phyloP scores from a whole-genome alignment of 2,888 invertebrate species.

The Cryptosula pallasiana region DNA sequence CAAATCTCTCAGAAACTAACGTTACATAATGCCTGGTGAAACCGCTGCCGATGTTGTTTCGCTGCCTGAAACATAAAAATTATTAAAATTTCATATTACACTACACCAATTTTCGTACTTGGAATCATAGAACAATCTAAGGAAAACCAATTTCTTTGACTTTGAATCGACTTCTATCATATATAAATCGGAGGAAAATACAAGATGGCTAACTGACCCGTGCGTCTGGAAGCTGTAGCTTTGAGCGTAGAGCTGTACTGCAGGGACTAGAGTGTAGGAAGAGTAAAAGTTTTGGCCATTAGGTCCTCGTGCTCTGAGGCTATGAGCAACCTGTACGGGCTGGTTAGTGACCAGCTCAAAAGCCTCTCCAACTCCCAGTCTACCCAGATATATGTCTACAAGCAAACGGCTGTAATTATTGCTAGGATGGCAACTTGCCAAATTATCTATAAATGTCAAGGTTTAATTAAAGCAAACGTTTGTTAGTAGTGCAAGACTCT shows the following conservation, averaged over 20 bases:
- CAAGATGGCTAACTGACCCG: not conserved
- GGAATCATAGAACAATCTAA: too few species aligned
- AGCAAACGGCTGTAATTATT: too few species aligned
- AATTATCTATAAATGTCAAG: too few species aligned
- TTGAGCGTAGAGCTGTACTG: not conserved
- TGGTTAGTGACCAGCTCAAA: not conserved
- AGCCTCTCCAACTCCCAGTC: not conserved
- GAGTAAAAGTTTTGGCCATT: conserved; percentile 16
- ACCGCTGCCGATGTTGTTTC: not conserved
- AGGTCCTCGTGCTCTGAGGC: not conserved
- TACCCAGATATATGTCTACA: not conserved
- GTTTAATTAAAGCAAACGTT: too few species aligned
- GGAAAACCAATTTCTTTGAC: too few species aligned
- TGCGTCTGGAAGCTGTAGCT: conserved; percentile 21
- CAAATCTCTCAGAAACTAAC: not conserved
- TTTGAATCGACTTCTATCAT: too few species aligned
- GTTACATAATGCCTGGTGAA: not conserved
- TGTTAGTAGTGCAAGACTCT: too few species aligned
- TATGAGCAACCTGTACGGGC: conserved; percentile 17
- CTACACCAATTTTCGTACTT: too few species aligned
- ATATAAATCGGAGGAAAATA: not conserved
- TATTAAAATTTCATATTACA: too few species aligned
- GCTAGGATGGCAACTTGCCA: too few species aligned
- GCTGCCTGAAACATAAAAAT: not conserved
- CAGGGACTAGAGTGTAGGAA: conserved; percentile 8